phyloP scores from a whole-genome alignment of 2,797 vertebrate species.

The Gephyroberyx darwinii region DNA sequence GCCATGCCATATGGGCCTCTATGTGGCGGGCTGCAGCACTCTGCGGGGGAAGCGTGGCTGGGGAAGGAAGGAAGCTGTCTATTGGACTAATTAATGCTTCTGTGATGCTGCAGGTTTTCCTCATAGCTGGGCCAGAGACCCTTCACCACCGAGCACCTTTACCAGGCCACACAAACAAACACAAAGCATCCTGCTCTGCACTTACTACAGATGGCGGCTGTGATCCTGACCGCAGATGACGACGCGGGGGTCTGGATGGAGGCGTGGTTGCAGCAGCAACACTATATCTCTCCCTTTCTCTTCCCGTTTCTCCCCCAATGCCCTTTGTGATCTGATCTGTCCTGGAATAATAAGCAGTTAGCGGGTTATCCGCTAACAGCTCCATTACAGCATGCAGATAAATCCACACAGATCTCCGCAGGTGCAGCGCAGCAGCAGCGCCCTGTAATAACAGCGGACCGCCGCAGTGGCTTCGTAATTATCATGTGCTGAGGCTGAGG shows the following conservation, averaged over 20 bases:
- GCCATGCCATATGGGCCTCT: constrained; percentile 72
- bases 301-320: constrained; percentile 17
- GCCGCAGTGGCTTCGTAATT: constrained; percentile 65
- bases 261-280: constrained; percentile 17
- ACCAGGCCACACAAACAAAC: constrained; percentile 8
- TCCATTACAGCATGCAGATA: constrained; percentile 66
- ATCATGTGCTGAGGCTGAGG: constrained; percentile 43
- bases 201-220: constrained; percentile 31
- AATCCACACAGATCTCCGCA: constrained; percentile 64
- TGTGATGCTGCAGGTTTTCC: constrained; percentile 55
- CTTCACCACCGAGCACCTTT: constrained; percentile 19
- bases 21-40: constrained; percentile 44
- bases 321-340: constrained; percentile 69
- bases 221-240: constrained; percentile 52
- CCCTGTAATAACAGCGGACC: constrained; percentile 60
- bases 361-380: constrained; percentile 68
- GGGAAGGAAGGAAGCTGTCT: constrained; percentile 42
- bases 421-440: constrained; percentile 43
- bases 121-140: constrained; percentile 26
- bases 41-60: constrained; percentile 38
- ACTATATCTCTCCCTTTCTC: constrained; percentile 6
- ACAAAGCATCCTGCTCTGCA: constrained; percentile 12
- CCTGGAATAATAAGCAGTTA: constrained; percentile 76
- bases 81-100: constrained; percentile 60
- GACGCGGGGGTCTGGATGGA: constrained; percentile 28